phyloP scores from a whole-genome alignment of 2,113 vertebrate genomes.

The Lagenorhynchus albirostris region DNA sequence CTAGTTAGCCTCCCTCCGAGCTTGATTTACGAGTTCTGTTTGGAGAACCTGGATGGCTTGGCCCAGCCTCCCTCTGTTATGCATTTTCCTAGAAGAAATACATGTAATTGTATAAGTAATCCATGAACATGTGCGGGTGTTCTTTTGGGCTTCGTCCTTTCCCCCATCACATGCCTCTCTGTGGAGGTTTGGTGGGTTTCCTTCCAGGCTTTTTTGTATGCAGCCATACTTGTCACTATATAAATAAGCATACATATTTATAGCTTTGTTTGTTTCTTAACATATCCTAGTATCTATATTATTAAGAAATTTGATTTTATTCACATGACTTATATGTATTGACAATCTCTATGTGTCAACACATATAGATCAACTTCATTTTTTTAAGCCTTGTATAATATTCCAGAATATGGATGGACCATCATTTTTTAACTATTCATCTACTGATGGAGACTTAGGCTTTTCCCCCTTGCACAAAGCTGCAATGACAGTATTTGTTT shows the following conservation, averaged over 20 bases:
- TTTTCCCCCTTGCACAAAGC: background rate
- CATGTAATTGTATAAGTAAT: background rate
- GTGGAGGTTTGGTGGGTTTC: background rate
- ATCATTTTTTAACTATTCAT: slow-evolving; percentile 27
- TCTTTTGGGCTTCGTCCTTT: background rate
- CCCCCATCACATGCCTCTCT: background rate
- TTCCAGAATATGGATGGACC: background rate
- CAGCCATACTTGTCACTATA: background rate
- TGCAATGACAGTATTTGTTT: background rate
- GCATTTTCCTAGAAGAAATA: slow-evolving; percentile 3
- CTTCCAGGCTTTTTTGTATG: background rate
- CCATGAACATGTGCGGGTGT: background rate
- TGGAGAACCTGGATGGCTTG: background rate
- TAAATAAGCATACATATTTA: background rate
- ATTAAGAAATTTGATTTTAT: slow-evolving; percentile 20
- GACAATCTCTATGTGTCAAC: background rate
- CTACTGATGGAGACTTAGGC: background rate
- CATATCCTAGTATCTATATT: background rate
- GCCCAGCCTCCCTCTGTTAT: background rate
- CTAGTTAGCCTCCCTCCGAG: background rate
- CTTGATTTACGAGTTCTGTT: background rate
- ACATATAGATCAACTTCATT: background rate
- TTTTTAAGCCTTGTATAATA: background rate
- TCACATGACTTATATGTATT: background rate
- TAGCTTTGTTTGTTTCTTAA: slow-evolving; percentile 3